phyloP scores from a whole-genome alignment of 2,888 invertebrate genomes.

The Axea sp. region DNA sequence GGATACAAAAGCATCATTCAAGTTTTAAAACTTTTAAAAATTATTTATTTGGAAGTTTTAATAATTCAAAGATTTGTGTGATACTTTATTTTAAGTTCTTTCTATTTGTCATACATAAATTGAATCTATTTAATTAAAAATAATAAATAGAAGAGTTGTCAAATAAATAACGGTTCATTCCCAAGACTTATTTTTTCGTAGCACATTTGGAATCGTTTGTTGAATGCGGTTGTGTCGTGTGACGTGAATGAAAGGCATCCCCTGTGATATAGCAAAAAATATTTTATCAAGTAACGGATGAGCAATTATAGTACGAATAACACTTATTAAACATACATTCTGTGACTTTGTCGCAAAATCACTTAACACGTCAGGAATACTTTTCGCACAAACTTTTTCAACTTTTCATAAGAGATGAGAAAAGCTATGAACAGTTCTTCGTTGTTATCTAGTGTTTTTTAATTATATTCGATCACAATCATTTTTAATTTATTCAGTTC shows the following conservation, averaged over 20 bases:
- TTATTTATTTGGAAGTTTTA: slow-evolving; percentile 1
- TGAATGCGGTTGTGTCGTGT: slow-evolving; percentile 35
- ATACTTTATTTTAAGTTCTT: slow-evolving; percentile 27
- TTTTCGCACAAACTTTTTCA: slow-evolving; percentile 45
- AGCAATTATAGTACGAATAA: slow-evolving; percentile 46
- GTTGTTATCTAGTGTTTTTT: slow-evolving; percentile 30
- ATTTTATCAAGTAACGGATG: slow-evolving; percentile 63
- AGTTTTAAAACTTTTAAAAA: slow-evolving; percentile 1
- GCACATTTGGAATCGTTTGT: slow-evolving; percentile 30
- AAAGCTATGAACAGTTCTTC: slow-evolving; percentile 36
- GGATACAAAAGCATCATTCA: not conserved
- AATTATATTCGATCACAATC: slow-evolving; percentile 8
- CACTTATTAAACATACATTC: slow-evolving; percentile 5
- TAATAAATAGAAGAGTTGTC: not conserved
- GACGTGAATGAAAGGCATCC: slow-evolving; percentile 59
- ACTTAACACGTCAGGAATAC: slow-evolving; percentile 51
- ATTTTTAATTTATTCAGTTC: slow-evolving; percentile 1
- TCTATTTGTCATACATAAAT: no score
- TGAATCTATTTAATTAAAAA: no score
- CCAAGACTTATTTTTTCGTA: slow-evolving; percentile 10
- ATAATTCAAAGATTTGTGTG: slow-evolving; percentile 24
- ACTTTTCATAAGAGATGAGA: slow-evolving; percentile 47
- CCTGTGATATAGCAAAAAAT: slow-evolving; percentile 69
- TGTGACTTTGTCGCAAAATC: slow-evolving; percentile 10
- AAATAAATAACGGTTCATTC: slow-evolving; percentile 1